These are phyloP conservation scores for Platalea minor DNA, from an alignment of 2,797 vertebrate species.

Conservation along the genomic window DNA sequence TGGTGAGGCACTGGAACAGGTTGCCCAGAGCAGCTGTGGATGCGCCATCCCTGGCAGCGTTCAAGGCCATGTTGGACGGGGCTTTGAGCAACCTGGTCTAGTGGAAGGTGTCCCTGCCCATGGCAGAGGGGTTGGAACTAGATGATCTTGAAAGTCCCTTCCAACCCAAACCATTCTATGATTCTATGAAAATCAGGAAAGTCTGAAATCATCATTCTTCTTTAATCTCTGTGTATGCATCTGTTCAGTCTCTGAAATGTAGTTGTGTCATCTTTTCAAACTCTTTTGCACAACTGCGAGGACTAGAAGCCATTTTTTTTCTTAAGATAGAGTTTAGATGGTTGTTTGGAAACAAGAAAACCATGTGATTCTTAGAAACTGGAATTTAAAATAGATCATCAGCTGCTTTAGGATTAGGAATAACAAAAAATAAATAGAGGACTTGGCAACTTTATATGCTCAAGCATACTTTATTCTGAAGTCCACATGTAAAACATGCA, in stretches of 20 bases:
- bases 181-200: neutral
- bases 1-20: neutral
- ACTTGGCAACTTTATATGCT: neutral
- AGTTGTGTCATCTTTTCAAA: neutral
- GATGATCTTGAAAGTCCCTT: neutral
- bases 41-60: neutral
- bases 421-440: neutral
- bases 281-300: neutral
- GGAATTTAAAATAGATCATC: neutral
- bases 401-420: neutral
- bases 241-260: neutral
- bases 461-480: neutral
- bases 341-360: neutral
- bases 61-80: neutral
- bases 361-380: neutral
- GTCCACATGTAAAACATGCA: neutral
- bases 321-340: neutral
- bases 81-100: neutral
- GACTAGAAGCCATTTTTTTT: neutral
- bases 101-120: neutral
- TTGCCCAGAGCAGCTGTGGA: neutral
- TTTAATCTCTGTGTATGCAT: neutral
- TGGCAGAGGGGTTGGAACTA: neutral
- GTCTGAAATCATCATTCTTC: neutral
- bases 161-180: neutral